Evolutionary conservation across 1,140 invertebrate genomes (phyloP), one percentile per base, ranked within the genome.

Genomic region (Heliothis virescens): DNA sequence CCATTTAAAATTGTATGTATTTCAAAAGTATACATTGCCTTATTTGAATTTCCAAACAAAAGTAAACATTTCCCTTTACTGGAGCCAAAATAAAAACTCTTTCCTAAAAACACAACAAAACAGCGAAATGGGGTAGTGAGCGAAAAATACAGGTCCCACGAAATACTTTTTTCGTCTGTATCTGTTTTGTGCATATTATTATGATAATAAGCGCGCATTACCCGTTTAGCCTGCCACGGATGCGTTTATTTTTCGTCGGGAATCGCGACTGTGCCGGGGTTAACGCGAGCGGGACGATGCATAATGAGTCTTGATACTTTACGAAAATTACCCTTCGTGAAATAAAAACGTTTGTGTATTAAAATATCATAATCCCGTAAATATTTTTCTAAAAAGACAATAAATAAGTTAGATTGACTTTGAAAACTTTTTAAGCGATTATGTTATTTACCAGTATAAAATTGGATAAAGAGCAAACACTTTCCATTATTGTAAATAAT

Each of bases 181-280:
- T 79, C 76, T 82, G 84, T 89, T 84, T 90, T 80, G 85, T 85
- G 90, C 86, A 89, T 89, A 88, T 92, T 91, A 92, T 91, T 86
- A 92, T 91, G 92, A 93, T 92, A 92, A 91, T 90, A 87, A 87
- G 87, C 85, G 67, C 83, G 89, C 91, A 93, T 92, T 93, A 91
- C 89, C 87, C 88, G 89, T 92, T 93, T 93, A 93, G 88, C 87
- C 82, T 82, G 85, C 86, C 75, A 89, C 89, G 87, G 90, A 93
- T 93, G 91, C 87, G 87, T 86, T 89, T 90, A 92, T 92, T 93
- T 93, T 92, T 92, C 89, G 85, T 85, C 89, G 89, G 86, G 82
- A 90, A 88, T 87, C 85, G 80, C 85, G 85, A 85, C 86, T 88
- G 82, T 82, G 16, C 78, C 82, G 87, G 85, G 83, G 72, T 71